These are phyloP conservation scores for Pristionchus pacificus DNA, from an alignment of 1,140 invertebrate species.

Conservation along the genomic window DNA sequence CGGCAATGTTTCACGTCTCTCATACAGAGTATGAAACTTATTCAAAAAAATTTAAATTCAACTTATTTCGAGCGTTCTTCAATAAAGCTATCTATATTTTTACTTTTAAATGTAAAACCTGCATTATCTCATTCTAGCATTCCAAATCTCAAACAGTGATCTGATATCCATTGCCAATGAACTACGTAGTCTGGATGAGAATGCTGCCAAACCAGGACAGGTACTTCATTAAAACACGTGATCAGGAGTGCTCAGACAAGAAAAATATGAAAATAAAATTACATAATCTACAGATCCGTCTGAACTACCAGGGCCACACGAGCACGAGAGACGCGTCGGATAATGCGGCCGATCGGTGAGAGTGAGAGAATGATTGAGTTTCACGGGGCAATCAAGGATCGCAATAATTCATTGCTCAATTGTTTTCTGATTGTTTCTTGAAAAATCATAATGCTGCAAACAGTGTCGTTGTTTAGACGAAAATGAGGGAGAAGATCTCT, in stretches of 20 bases:
- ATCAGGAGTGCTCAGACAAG: not conserved
- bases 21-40: too few species aligned
- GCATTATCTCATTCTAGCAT: slow-evolving; percentile 17
- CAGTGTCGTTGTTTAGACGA: too few species aligned
- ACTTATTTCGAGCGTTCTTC: too few species aligned
- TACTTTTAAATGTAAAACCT: not conserved
- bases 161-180: slow-evolving; percentile 22
- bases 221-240: too few species aligned
- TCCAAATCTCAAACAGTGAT: slow-evolving; percentile 24
- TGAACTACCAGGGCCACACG: slow-evolving; percentile 38
- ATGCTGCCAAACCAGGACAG: slow-evolving; percentile 26
- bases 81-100: too few species aligned
- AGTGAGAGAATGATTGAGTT: slow-evolving; percentile 13
- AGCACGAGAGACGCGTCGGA: slow-evolving; percentile 32
- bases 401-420: too few species aligned
- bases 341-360: slow-evolving; percentile 29
- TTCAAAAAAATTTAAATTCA: too few species aligned
- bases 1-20: too few species aligned
- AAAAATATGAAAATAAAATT: not conserved
- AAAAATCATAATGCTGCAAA: too few species aligned
- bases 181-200: slow-evolving; percentile 24
- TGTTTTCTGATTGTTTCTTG: too few species aligned
- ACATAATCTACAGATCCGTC: not conserved
- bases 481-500: not conserved
- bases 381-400: too few species aligned